These are phyloP conservation scores for Euplagia quadripunctaria DNA, from an alignment of 2,888 invertebrate species.

Conservation along the genomic window DNA sequence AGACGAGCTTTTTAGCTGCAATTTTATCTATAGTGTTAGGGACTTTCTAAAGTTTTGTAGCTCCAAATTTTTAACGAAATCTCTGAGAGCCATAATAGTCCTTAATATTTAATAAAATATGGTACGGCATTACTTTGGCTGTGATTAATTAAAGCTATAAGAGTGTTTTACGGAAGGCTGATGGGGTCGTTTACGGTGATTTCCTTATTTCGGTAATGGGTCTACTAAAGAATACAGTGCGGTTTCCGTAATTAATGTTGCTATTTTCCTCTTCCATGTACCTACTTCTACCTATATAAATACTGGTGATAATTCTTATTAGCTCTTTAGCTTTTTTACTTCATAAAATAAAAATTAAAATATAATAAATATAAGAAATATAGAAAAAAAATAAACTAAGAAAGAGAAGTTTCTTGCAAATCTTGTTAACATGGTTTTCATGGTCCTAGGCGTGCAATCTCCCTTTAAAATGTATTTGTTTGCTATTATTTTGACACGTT, in stretches of 20 bases:
- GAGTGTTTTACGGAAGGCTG: conserved; percentile 22
- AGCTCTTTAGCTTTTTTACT: no score
- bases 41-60: not conserved
- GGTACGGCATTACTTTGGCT: conserved; percentile 33
- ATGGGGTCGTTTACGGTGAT: conserved; percentile 39
- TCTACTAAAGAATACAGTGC: conserved; percentile 15
- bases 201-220: conserved; percentile 16
- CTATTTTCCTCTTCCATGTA: conserved; percentile 4
- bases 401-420: not conserved
- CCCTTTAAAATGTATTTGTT: no score
- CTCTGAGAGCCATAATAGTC: not conserved
- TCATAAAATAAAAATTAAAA: no score
- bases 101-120: not conserved
- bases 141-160: conserved; percentile 14
- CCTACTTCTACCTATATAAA: not conserved
- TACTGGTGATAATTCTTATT: not conserved
- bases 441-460: not conserved
- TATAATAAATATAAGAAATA: no score
- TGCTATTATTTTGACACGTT: not conserved
- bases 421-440: not conserved
- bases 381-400: not conserved
- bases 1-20: not conserved
- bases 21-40: not conserved
- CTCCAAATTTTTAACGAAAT: not conserved
- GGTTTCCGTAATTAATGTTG: conserved; percentile 6